Conservation (phyloP, 2,113 vertebrate species). For the Solenodon paradoxus region DNA sequence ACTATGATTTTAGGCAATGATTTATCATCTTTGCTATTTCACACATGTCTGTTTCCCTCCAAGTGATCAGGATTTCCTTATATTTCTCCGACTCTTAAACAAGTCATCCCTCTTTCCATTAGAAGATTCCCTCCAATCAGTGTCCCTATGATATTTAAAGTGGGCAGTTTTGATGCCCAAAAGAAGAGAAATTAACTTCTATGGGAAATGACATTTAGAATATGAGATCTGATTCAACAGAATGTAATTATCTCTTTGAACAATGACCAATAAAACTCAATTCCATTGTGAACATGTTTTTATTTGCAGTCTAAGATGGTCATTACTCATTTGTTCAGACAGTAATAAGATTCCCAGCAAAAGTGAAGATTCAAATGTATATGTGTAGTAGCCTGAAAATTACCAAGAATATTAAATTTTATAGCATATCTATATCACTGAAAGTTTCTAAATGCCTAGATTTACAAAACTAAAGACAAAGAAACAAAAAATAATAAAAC, state of each 20-base stretch:
- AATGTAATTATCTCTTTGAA: slow-evolving; percentile 21
- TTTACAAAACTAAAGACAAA: no score
- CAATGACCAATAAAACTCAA: slow-evolving; percentile 14
- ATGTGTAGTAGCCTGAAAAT: neutral
- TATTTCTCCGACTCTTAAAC: neutral
- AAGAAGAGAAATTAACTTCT: neutral
- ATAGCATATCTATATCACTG: neutral
- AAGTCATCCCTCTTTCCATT: neutral
- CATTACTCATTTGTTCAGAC: neutral
- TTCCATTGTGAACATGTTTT: slow-evolving; percentile 4
- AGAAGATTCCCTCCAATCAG: neutral
- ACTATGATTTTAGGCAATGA: neutral
- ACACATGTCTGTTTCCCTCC: neutral
- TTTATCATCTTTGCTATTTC: neutral
- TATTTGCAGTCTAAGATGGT: neutral
- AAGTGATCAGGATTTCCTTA: neutral
- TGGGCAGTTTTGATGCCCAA: neutral
- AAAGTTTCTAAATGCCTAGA: neutral
- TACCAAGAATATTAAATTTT: neutral
- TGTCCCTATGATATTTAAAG: neutral
- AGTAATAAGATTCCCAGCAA: neutral
- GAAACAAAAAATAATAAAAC: neutral
- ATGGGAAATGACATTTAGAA: slow-evolving; percentile 26
- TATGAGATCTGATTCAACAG: neutral
- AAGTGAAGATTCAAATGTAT: neutral